phyloP scores from a whole-genome alignment of 2,113 vertebrate genomes.

The Nycticebus coucang region DNA sequence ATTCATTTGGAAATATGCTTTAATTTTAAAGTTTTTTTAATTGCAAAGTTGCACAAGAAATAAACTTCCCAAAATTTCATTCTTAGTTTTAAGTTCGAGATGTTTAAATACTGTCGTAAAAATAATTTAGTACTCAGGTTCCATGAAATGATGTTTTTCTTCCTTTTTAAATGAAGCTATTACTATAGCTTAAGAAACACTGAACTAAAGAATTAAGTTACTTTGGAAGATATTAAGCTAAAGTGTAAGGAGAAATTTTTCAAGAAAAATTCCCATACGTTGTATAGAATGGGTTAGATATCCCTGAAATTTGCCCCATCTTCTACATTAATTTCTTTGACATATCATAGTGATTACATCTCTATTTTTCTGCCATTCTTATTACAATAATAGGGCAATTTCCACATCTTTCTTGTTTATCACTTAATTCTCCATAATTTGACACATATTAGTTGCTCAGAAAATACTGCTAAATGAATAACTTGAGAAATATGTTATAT shows the following conservation, averaged over 20 bases:
- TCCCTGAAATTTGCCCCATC: not conserved
- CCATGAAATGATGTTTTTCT: not conserved
- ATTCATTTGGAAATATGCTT: not conserved
- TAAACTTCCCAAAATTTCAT: not conserved
- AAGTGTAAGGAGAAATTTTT: not conserved
- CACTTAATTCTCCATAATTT: not conserved
- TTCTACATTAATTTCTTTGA: not conserved
- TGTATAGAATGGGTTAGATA: not conserved
- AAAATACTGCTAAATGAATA: not conserved
- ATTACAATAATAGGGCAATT: not conserved
- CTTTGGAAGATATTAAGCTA: not conserved
- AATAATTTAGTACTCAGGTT: not conserved
- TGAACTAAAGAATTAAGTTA: not conserved
- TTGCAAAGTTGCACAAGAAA: not conserved
- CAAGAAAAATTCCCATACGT: not conserved
- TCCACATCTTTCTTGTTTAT: not conserved
- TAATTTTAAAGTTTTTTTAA: not conserved
- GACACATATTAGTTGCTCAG: not conserved
- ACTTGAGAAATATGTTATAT: slow-evolving; percentile 10
- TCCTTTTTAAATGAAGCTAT: not conserved
- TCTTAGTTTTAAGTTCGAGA: not conserved
- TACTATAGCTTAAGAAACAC: not conserved
- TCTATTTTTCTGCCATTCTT: not conserved
- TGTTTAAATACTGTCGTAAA: not conserved
- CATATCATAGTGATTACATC: fast-evolving